These are phyloP conservation scores for Machaerirhynchus nigripectus DNA, from an alignment of 2,113 vertebrate species.

Conservation along the genomic window DNA sequence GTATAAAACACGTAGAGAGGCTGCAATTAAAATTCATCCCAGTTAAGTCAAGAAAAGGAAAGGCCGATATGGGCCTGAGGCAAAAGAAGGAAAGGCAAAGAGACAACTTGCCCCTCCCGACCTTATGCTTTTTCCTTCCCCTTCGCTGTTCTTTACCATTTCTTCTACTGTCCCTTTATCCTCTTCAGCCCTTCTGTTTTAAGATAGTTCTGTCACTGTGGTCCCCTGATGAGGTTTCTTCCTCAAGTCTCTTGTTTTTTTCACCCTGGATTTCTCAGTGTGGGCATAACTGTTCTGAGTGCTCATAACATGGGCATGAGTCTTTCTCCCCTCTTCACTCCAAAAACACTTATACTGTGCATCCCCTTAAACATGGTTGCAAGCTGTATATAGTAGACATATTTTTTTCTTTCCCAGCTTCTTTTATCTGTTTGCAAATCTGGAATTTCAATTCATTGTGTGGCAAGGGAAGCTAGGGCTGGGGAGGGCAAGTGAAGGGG, in stretches of 20 bases:
- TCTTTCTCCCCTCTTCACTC: neutral
- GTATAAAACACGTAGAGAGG: constrained; percentile 50
- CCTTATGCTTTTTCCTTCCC: constrained; percentile 62
- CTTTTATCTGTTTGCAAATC: neutral
- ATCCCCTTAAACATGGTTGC: neutral
- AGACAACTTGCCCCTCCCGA: constrained; percentile 64
- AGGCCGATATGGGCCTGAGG: constrained; percentile 68
- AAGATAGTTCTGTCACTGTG: constrained; percentile 51
- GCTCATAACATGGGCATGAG: neutral
- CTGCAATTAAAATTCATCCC: constrained; percentile 73
- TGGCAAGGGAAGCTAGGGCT: neutral
- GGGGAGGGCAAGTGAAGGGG: neutral
- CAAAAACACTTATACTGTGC: neutral
- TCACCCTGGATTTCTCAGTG: neutral
- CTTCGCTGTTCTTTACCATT: constrained; percentile 51
- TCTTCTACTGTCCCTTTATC: constrained; percentile 57
- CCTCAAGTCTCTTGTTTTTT: constrained; percentile 1
- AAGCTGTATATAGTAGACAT: neutral
- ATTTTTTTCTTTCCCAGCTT: neutral
- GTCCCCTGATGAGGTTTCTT: constrained; percentile 62
- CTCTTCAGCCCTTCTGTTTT: constrained; percentile 58
- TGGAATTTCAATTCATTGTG: neutral
- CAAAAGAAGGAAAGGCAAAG: constrained; percentile 71
- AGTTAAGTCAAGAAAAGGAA: constrained; percentile 70
- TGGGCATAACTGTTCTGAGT: neutral